Evolutionary conservation across 1,140 invertebrate species (phyloP).

Genomic region (Euwallacea fornicatus): DNA sequence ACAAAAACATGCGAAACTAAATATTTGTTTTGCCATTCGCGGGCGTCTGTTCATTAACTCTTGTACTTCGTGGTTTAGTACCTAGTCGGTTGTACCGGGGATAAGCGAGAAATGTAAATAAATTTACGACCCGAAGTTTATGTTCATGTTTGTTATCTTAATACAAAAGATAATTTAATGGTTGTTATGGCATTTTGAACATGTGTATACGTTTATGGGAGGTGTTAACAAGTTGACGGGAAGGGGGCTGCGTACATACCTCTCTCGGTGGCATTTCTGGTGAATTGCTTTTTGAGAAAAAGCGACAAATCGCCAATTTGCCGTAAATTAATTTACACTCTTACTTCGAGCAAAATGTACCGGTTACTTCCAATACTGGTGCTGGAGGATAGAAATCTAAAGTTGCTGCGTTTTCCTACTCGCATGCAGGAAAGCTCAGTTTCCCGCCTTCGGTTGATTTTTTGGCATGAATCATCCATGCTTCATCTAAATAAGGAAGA

Average conservation of each 20-base stretch:
- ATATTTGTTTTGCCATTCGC: conserved; percentile 33
- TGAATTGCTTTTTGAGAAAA: no score
- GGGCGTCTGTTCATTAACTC: conserved; percentile 33
- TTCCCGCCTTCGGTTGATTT: no score
- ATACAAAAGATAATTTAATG: conserved; percentile 29
- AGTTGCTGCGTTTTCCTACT: no score
- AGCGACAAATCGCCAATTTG: no score
- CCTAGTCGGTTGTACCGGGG: conserved; percentile 20
- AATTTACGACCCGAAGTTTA: conserved; percentile 26
- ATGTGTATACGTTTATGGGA: conserved; percentile 19
- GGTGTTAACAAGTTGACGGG: conserved; percentile 1
- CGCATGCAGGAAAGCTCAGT: no score
- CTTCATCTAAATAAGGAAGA: no score
- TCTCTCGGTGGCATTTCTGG: background rate
- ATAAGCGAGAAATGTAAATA: conserved; percentile 29
- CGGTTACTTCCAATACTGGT: no score
- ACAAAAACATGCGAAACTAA: conserved; percentile 21
- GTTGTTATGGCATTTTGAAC: conserved; percentile 25
- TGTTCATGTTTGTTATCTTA: conserved; percentile 32
- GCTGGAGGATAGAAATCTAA: no score
- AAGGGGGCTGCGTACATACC: background rate
- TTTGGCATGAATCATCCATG: no score
- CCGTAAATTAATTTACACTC: no score
- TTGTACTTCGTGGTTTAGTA: conserved; percentile 20
- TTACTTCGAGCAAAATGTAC: no score